Evolutionary conservation across 1,140 invertebrate genomes (phyloP).

Genomic region (Conopomorpha cramerella): DNA sequence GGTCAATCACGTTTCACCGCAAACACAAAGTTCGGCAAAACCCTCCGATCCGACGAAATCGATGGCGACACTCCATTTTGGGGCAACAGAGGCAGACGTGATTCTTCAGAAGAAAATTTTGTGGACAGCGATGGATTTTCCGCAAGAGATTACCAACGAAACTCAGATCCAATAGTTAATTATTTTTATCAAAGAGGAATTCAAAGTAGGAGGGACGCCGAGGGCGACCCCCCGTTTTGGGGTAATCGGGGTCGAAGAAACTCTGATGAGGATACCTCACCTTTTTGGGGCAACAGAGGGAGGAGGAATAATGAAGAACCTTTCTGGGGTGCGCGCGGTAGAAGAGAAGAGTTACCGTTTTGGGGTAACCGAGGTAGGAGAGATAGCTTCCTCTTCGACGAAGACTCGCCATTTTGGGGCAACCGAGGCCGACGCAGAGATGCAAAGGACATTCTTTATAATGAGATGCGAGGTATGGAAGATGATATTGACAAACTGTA

Average conservation of each 20-base stretch:
- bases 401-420: slow-evolving; percentile 20
- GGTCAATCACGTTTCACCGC: slow-evolving; percentile 2
- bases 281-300: slow-evolving; percentile 32
- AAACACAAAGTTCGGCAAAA: slow-evolving; percentile 7
- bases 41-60: slow-evolving; percentile 7
- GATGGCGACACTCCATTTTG: slow-evolving; percentile 33
- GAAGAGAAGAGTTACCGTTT: slow-evolving; percentile 33
- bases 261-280: slow-evolving; percentile 8
- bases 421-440: slow-evolving; percentile 21
- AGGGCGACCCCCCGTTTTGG: slow-evolving; percentile 11
- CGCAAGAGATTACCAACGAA: not conserved
- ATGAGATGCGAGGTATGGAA: slow-evolving; percentile 23
- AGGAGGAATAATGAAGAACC: slow-evolving; percentile 17
- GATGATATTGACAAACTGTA: slow-evolving; percentile 13
- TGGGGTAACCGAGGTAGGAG: slow-evolving; percentile 27
- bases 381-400: slow-evolving; percentile 19
- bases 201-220: not conserved
- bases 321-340: slow-evolving; percentile 34
- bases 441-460: slow-evolving; percentile 23
- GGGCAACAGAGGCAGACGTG: slow-evolving; percentile 16
- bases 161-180: not conserved
- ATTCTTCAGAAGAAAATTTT: slow-evolving; percentile 10
- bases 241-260: slow-evolving; percentile 13
- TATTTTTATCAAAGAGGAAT: not conserved
- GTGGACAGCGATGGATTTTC: not conserved